Base-by-base conservation (phyloP, 1,140 invertebrate genomes). In the Nephila pilipes region DNA sequence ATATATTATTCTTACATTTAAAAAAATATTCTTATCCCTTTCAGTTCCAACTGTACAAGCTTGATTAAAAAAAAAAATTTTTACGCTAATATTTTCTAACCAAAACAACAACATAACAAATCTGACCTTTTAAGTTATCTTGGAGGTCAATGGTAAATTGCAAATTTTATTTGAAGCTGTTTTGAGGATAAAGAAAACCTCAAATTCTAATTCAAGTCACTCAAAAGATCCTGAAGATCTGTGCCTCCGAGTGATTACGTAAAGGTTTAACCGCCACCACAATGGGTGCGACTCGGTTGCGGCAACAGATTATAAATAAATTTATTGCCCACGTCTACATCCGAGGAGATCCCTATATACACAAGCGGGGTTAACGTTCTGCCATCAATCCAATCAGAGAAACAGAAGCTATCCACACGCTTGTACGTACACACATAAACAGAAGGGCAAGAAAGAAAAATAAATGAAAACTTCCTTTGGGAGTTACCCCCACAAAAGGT, bases 391-490 rank as follows among this genome's bases (percentile, higher is more conserved):
- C 58, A 22, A 60, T 18, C 58, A 20, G 16, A 60, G 58, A 22
- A 60, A 75, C 69, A 75, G 69, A 32, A 75, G 69, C 32, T 29
- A 36, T 75, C 69, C 69, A 32, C 32, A 36, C 69, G 5, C 69
- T 5, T 75, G 69, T 75, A 75, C 29, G 69, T 32, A 25, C 69
- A 8, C 65, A 32, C 65, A 75, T 32, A 75, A 29, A 75, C 25
- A 75, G 65, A 32, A 29, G 32, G 25, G 57, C n/a, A 36, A 36
- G 29, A 55, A 87, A 29, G 32, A n/a, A 32, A 46, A 87, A 87
- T 60, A 25, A 10, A 46, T 10, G 85, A 75, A 55, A 55, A 88
- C 87, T 69, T 88, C 87, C 87, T 88, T 18, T 57, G 32, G 38
- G 87, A 25, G 25, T 36, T 75, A 29, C 25, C 32, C 25, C 69